A percentile compares a stretch with the other conserved stretches of the same genome.
Evolutionary conservation across 2,797 vertebrate genomes (phyloP).

Genomic region (Coilia nasus): DNA sequence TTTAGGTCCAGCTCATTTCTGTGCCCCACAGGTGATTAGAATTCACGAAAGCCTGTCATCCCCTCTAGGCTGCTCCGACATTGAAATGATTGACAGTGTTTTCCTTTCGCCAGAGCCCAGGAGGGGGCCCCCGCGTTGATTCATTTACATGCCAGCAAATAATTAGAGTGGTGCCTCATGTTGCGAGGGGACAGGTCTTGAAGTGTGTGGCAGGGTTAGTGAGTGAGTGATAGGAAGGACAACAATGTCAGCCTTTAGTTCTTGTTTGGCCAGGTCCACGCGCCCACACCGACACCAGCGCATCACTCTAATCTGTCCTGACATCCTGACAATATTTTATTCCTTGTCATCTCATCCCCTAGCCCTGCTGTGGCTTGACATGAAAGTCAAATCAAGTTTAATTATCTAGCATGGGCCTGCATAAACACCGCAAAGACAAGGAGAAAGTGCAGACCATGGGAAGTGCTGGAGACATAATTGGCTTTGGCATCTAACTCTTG

Average conservation of each 20-base stretch:
- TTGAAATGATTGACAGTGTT: conserved; percentile 55
- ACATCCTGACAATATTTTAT: conserved; percentile 63
- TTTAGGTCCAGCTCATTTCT: conserved; percentile 41
- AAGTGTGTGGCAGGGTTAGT: conserved; percentile 43
- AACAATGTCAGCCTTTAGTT: conserved; percentile 48
- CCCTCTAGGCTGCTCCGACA: conserved; percentile 46
- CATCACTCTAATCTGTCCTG: conserved; percentile 63
- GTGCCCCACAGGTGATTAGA: conserved; percentile 53
- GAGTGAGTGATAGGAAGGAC: conserved; percentile 45
- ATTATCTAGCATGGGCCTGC: conserved; percentile 54
- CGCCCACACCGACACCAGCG: conserved; percentile 41
- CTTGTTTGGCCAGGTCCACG: conserved; percentile 42
- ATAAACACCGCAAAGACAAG: conserved; percentile 57
- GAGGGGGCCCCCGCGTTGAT: conserved; percentile 41
- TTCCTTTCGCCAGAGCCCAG: conserved; percentile 44
- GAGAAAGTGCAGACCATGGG: conserved; percentile 51
- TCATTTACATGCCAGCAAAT: conserved; percentile 59
- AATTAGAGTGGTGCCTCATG: conserved; percentile 53
- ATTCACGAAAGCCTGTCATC: conserved; percentile 52
- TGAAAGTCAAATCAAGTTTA: conserved; percentile 61
- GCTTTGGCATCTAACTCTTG: conserved; percentile 47
- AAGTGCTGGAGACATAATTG: conserved; percentile 53
- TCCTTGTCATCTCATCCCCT: conserved; percentile 64
- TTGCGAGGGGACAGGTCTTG: conserved; percentile 47
- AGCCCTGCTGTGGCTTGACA: conserved; percentile 48